Evolutionary conservation across 1,140 invertebrate genomes (phyloP).

Genomic region (Magallana angulata): DNA sequence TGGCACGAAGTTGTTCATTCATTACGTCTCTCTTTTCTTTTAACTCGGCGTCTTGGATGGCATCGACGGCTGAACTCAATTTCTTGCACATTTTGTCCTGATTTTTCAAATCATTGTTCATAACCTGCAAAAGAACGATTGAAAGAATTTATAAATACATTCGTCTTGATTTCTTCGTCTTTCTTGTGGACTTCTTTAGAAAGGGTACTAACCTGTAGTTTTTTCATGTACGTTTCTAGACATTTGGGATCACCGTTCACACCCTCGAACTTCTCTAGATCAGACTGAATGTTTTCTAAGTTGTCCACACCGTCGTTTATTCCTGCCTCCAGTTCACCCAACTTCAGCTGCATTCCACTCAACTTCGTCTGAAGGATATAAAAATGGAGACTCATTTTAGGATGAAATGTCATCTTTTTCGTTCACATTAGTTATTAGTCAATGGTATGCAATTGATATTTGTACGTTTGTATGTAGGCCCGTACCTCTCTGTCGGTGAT

Average conservation of each 20-base stretch:
- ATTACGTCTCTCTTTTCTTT: slow-evolving; percentile 88
- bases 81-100: slow-evolving; percentile 81
- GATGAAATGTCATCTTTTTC: background rate
- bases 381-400: background rate
- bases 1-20: slow-evolving; percentile 91
- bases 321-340: slow-evolving; percentile 98
- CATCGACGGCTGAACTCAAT: slow-evolving; percentile 87
- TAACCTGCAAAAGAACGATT: slow-evolving; percentile 61
- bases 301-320: slow-evolving; percentile 91
- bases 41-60: slow-evolving; percentile 83
- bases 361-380: slow-evolving; percentile 84
- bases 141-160: background rate
- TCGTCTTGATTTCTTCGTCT: too few relatives aligned
- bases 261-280: slow-evolving; percentile 86
- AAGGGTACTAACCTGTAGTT: slow-evolving; percentile 86
- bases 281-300: slow-evolving; percentile 71
- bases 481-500: slow-evolving; percentile 91
- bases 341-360: slow-evolving; percentile 92
- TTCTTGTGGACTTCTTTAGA: too few relatives aligned
- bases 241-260: slow-evolving; percentile 93
- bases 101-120: slow-evolving; percentile 71
- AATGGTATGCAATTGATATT: too few relatives aligned
- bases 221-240: slow-evolving; percentile 97
- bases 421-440: background rate
- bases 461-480: background rate